Evolutionary conservation across 53 echinoderm and acorn worm genomes (phyloP), one percentile per base, ranked within the genome.

Genomic region (Astropecten irregularis): DNA sequence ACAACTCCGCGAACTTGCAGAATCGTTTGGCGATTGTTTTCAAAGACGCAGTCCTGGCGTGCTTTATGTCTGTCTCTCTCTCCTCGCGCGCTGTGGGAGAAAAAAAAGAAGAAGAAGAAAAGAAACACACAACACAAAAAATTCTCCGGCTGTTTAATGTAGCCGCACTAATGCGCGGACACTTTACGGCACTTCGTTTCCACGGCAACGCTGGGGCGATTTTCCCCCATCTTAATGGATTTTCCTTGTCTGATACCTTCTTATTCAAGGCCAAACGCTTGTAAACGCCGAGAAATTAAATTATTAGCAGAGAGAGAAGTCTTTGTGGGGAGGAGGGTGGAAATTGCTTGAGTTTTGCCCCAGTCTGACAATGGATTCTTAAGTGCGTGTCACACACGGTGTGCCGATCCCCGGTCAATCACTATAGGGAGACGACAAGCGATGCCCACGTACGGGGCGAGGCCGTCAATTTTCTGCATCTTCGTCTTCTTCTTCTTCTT

Each of bases 201-300:
- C 76, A 39, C 40, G 76, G 58, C 58, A 76, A 58, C 76, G 26
- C 14, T 58, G 15, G 9, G 76, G 76, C 58, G 76, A 76, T 76
- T 76, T 76, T 39, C 40, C n/a, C 36, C 76, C 76, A 36, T 58
- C 76, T 76, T 76, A 76, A 76, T 76, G 76, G 76, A 76, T 58
- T 76, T 54, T 40, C 40, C 58, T 76, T 76, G 76, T 76, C 57
- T 76, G 76, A 76, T 76, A 57, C 76, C 76, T 42, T 40, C 55
- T 56, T 56, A 76, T 76, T 76, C 76, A 76, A 76, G 76, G 76
- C 76, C 76, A 76, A 76, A 76, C 76, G 76, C 76, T 58, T 57
- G 76, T 76, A 76, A 76, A 76, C 57, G 76, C 39, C 39, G 76
- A 56, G 76, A 76, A 76, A 76, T 76, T 76, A 46, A 76, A 76